Conservation (phyloP, 1,140 invertebrate genomes). For the Gryllus bimaculatus region DNA sequence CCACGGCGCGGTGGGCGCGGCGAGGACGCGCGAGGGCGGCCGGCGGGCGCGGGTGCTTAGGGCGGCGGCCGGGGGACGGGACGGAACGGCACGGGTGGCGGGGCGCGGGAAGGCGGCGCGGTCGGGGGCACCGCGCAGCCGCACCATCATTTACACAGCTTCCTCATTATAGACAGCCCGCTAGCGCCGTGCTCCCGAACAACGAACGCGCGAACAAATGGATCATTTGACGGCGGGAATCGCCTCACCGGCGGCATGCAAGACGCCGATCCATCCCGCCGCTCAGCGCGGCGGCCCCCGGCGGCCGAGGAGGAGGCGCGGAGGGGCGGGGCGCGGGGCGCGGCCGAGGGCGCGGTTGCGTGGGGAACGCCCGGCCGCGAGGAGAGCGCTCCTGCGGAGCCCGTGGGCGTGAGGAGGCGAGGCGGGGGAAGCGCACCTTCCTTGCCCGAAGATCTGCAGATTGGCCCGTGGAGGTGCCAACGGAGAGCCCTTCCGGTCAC, state of each 20-base stretch:
- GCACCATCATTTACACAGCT: neutral
- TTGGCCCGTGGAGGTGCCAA: no score
- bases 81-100: no score
- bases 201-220: neutral
- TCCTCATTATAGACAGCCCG: neutral
- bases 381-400: neutral
- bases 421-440: no score
- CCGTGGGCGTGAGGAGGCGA: no score
- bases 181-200: slow-evolving; percentile 1
- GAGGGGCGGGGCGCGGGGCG: no score
- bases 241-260: slow-evolving; percentile 1
- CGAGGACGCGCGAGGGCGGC: no score
- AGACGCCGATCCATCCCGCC: neutral
- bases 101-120: no score
- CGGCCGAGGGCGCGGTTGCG: neutral
- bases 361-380: neutral
- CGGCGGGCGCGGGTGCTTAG: neutral
- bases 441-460: no score
- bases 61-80: no score
- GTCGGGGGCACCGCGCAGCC: neutral
- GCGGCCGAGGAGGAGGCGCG: neutral
- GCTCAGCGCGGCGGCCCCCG: no score
- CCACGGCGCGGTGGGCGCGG: no score
- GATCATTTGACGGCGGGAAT: neutral
- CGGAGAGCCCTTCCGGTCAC: no score